These are phyloP conservation scores for Arbacia lixula DNA, from an alignment of 53 echinoderm and acorn worm species.

Conservation along the genomic window DNA sequence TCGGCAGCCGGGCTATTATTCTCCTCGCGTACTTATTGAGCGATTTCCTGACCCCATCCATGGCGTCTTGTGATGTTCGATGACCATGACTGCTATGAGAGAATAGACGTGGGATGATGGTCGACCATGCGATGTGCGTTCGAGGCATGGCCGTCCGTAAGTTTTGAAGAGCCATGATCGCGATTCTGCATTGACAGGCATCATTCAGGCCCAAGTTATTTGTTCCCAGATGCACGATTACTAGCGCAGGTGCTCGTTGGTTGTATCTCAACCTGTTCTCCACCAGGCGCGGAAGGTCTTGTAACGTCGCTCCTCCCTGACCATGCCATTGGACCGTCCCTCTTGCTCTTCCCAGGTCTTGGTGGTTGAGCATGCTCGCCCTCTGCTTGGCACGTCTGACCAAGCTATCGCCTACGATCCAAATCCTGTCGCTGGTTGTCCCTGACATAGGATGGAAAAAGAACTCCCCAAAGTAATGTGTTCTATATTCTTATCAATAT, in stretches of 20 bases:
- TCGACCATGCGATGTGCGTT: background rate
- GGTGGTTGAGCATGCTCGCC: background rate
- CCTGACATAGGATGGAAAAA: background rate
- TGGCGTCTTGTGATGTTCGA: background rate
- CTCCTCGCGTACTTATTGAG: constrained; percentile 13
- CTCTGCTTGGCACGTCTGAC: background rate
- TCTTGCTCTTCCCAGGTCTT: background rate
- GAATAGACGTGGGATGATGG: background rate
- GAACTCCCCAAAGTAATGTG: too few species aligned
- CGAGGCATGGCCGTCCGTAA: background rate
- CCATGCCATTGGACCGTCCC: background rate
- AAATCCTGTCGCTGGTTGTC: background rate
- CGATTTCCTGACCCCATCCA: constrained; percentile 2
- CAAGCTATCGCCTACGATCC: constrained; percentile 23
- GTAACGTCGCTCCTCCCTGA: background rate
- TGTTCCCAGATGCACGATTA: constrained; percentile 1
- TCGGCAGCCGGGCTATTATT: background rate
- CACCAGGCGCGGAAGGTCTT: too few species aligned
- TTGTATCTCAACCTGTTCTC: too few species aligned
- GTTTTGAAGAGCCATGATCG: background rate
- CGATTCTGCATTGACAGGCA: background rate
- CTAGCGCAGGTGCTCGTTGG: background rate
- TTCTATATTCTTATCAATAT: too few species aligned
- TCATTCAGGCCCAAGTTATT: constrained; percentile 6
- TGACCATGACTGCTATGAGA: background rate